These are phyloP conservation scores for Trachelus tabidus DNA, from an alignment of 2,888 invertebrate species.

Conservation along the genomic window DNA sequence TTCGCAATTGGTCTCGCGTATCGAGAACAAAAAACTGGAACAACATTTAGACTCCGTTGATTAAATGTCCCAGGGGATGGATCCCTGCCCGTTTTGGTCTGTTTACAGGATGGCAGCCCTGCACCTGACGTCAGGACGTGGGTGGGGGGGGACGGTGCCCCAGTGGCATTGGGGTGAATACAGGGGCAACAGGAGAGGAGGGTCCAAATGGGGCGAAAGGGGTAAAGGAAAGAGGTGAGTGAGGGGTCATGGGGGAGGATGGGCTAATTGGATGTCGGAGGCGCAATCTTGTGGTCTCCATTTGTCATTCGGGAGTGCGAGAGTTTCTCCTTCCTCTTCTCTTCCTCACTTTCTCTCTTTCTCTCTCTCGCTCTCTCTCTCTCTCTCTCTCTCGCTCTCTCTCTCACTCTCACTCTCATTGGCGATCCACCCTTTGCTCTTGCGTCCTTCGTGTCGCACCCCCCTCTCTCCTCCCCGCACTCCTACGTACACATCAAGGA, in stretches of 20 bases:
- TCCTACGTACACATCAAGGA: not conserved
- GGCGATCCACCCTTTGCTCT: not conserved
- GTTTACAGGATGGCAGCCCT: slow-evolving; percentile 12
- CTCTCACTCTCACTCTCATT: slow-evolving; percentile 6
- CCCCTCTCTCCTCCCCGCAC: not conserved
- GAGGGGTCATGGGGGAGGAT: slow-evolving; percentile 26
- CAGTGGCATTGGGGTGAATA: too few relatives aligned
- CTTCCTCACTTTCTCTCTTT: slow-evolving; percentile 7
- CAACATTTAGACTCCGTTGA: slow-evolving; percentile 47
- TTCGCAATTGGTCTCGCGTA: too few relatives aligned
- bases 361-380: slow-evolving; percentile 10
- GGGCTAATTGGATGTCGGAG: slow-evolving; percentile 56
- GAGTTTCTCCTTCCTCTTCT: slow-evolving; percentile 27
- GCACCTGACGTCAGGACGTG: slow-evolving; percentile 8
- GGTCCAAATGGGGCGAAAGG: slow-evolving; percentile 7
- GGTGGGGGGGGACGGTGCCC: not conserved
- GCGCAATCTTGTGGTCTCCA: slow-evolving; percentile 58
- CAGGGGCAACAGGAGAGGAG: not conserved
- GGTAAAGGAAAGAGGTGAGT: not conserved
- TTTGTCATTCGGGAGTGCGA: slow-evolving; percentile 56
- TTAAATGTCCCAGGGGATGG: slow-evolving; percentile 51
- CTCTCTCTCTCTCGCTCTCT: slow-evolving; percentile 1
- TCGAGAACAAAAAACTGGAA: slow-evolving; percentile 13
- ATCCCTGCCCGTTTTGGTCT: slow-evolving; percentile 32
- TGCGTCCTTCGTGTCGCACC: slow-evolving; percentile 4